A percentile compares a stretch with the other conserved stretches of the same genome.
phyloP scores from a whole-genome alignment of 2,888 invertebrate genomes.

The Branchellion lobata region DNA sequence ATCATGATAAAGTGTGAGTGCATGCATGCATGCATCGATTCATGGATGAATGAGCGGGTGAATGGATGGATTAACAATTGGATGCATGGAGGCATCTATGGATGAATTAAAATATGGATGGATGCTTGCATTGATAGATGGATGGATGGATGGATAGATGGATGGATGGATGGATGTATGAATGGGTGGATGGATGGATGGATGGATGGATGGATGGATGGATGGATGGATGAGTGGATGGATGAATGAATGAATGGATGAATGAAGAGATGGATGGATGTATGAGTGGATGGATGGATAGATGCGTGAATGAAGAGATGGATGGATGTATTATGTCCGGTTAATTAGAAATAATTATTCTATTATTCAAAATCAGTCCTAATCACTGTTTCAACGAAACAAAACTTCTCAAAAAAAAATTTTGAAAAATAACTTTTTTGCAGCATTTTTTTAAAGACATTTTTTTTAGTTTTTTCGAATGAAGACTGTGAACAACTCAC shows the following conservation, averaged over 20 bases:
- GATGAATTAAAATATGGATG: neutral
- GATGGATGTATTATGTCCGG: no score
- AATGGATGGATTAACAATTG: neutral
- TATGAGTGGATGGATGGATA: no score
- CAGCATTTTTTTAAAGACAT: no score
- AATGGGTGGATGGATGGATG: neutral
- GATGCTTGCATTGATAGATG: neutral
- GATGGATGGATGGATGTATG: neutral
- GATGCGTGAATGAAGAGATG: no score
- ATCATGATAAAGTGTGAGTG: constrained; percentile 83
- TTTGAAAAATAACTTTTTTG: no score
- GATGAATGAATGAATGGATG: neutral
- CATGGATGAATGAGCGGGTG: neutral
- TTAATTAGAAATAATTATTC: no score
- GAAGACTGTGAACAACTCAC: no score
- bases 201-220: neutral
- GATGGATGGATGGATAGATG: neutral
- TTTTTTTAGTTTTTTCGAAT: no score
- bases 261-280: neutral
- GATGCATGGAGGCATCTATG: no score
- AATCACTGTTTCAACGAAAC: no score
- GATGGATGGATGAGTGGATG: neutral
- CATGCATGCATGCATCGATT: neutral
- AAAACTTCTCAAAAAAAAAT: no score
- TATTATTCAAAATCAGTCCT: no score